These are phyloP conservation scores for Pectinophora gossypiella DNA, from an alignment of 1,140 invertebrate species.

Conservation along the genomic window DNA sequence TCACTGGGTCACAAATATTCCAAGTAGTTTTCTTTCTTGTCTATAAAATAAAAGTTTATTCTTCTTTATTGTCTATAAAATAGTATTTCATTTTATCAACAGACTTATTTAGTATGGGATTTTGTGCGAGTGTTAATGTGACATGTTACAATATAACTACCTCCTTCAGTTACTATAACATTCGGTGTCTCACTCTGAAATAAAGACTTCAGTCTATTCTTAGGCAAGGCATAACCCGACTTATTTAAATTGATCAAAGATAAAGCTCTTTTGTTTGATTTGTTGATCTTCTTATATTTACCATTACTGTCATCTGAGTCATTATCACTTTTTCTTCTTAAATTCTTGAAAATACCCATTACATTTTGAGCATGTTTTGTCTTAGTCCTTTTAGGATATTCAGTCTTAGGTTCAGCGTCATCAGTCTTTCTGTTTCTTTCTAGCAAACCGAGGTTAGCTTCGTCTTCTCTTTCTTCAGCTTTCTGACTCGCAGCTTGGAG, in stretches of 20 bases:
- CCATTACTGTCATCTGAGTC: conserved; percentile 61
- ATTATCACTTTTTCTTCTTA: conserved; percentile 50
- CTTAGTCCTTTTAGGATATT: conserved; percentile 56
- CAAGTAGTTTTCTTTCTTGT: too few species aligned
- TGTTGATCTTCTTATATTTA: conserved; percentile 65
- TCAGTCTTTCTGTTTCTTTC: conserved; percentile 40
- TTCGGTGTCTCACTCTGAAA: conserved; percentile 68
- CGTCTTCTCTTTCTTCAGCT: conserved; percentile 26
- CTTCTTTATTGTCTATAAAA: too few species aligned
- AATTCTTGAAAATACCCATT: conserved; percentile 54
- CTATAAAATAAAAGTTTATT: too few species aligned
- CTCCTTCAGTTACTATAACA: conserved; percentile 72
- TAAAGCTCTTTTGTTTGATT: conserved; percentile 62
- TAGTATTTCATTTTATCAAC: too few species aligned
- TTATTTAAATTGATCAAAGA: conserved; percentile 58
- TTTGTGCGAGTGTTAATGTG: too few species aligned
- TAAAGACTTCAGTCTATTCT: conserved; percentile 56
- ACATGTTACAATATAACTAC: conserved; percentile 58
- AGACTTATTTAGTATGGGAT: too few species aligned
- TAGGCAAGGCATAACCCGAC: conserved; percentile 41
- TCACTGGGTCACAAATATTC: too few species aligned
- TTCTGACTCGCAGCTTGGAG: conserved; percentile 35
- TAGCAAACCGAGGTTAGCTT: conserved; percentile 57
- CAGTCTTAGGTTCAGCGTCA: conserved; percentile 24
- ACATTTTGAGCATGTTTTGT: conserved; percentile 46